These are phyloP conservation scores for Emberiza fucata DNA, from an alignment of 2,113 vertebrate genomes.

Conservation along the genomic window DNA sequence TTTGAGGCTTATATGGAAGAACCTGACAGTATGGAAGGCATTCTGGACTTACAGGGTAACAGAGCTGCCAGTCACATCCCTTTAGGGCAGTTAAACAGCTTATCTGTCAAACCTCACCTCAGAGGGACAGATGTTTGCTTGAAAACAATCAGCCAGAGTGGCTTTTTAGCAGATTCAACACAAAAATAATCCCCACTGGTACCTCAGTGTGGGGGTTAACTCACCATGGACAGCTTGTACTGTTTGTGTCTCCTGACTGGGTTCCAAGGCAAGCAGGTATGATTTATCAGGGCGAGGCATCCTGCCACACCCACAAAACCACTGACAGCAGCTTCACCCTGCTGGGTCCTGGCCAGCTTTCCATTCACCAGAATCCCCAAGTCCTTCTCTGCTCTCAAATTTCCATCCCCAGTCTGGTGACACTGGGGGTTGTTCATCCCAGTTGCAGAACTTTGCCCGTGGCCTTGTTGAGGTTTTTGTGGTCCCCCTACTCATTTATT, in stretches of 20 bases:
- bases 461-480: background rate
- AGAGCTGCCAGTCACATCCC: background rate
- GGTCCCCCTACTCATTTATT: background rate
- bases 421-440: background rate
- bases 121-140: background rate
- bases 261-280: background rate
- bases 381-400: background rate
- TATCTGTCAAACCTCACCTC: background rate
- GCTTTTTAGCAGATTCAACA: background rate
- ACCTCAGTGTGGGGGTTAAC: background rate
- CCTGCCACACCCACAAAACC: background rate
- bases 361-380: background rate
- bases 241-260: background rate
- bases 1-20: background rate
- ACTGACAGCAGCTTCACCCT: accelerated
- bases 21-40: accelerated
- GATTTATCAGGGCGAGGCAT: background rate
- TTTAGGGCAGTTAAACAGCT: background rate
- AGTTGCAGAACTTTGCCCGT: background rate
- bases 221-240: background rate
- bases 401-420: background rate
- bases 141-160: background rate
- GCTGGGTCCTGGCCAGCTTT: background rate
- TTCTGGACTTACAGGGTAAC: background rate
- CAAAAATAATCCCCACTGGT: background rate